Evolutionary conservation across 2,113 vertebrate species (phyloP).

Genomic region (Strigops habroptila): DNA sequence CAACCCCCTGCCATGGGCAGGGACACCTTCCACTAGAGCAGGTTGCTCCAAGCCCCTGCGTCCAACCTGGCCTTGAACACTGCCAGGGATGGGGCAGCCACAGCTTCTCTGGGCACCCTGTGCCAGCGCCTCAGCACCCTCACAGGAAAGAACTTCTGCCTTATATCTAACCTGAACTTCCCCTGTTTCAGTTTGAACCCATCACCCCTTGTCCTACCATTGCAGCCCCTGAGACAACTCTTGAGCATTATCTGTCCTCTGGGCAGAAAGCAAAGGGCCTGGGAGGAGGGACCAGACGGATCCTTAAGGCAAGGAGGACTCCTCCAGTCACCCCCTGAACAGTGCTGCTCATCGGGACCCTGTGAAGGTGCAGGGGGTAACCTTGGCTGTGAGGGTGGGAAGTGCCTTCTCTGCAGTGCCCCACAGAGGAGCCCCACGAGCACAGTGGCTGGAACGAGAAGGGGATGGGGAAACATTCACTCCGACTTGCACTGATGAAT

Average conservation of each 20-base stretch:
- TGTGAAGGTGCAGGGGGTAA: background rate
- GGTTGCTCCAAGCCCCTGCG: too few relatives aligned
- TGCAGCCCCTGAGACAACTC: background rate
- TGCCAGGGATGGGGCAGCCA: too few relatives aligned
- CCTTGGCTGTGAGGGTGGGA: background rate
- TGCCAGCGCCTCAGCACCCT: background rate
- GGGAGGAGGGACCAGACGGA: background rate
- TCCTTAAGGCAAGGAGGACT: too few relatives aligned
- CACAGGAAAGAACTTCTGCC: background rate
- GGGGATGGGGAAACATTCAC: background rate
- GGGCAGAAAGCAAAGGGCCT: background rate
- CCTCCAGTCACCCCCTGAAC: background rate
- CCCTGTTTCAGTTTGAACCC: background rate
- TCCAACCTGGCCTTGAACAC: too few relatives aligned
- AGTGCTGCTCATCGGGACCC: background rate
- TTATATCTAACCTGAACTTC: background rate
- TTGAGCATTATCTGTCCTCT: background rate
- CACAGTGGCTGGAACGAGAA: rapidly evolving
- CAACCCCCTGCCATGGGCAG: background rate
- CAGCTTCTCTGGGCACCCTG: too few relatives aligned
- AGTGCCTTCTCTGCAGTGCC: background rate
- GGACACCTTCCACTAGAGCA: too few relatives aligned
- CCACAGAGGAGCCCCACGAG: background rate
- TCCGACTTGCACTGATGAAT: background rate
- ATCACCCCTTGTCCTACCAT: background rate